Evolutionary conservation across 2,888 invertebrate species (phyloP).

Genomic region (Caenorhabditis zanzibari): DNA sequence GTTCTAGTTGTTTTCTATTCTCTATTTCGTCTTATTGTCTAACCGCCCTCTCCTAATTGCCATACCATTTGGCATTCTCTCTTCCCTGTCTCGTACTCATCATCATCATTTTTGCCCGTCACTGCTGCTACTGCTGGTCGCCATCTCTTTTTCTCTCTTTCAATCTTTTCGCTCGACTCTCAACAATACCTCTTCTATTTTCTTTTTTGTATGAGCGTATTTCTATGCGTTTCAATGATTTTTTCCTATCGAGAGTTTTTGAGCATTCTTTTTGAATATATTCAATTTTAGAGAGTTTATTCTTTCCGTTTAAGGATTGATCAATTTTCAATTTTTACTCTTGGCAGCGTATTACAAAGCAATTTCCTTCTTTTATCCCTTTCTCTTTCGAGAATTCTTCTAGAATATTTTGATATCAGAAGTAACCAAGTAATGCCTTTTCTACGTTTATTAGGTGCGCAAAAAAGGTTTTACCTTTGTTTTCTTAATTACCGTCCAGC

Average conservation of each 20-base stretch:
- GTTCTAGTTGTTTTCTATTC: conserved; percentile 49
- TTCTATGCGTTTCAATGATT: neutral
- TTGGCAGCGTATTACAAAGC: too few relatives aligned
- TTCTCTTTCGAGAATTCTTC: too few relatives aligned
- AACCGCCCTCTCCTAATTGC: conserved; percentile 30
- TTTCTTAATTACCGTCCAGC: too few relatives aligned
- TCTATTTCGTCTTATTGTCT: conserved; percentile 17
- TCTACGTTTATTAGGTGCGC: too few relatives aligned
- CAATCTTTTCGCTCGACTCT: conserved; percentile 25
- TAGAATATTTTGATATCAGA: too few relatives aligned
- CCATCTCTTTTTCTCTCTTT: conserved; percentile 20
- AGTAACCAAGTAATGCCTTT: too few relatives aligned
- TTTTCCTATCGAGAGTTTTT: neutral
- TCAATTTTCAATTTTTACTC: too few relatives aligned
- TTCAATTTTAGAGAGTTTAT: too few relatives aligned
- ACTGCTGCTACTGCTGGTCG: conserved; percentile 20
- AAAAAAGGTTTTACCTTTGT: too few relatives aligned
- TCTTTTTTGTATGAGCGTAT: conserved; percentile 7
- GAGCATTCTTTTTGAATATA: neutral
- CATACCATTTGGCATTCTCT: conserved; percentile 21
- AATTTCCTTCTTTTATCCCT: too few relatives aligned
- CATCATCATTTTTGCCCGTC: conserved; percentile 27
- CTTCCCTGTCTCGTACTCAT: conserved; percentile 44
- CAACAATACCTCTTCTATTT: conserved; percentile 3
- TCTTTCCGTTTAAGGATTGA: too few relatives aligned